phyloP scores from a whole-genome alignment of 1,140 invertebrate species.

The Drosophila sturtevanti region DNA sequence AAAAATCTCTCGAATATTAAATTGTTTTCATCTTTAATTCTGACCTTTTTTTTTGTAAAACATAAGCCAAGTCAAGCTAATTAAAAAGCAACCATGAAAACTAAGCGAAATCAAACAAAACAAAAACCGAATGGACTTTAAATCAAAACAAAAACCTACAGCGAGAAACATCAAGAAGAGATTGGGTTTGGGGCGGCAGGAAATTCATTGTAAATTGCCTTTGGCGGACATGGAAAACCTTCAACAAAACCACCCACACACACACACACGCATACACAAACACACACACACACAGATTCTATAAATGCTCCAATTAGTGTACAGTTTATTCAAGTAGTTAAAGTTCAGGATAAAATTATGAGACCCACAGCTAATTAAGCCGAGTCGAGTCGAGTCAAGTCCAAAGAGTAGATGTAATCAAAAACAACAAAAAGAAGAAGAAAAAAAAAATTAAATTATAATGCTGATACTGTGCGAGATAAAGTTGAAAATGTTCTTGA shows the following conservation, averaged over 20 bases:
- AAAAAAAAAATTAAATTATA: background rate
- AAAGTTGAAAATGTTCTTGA: background rate
- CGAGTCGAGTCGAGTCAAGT: background rate
- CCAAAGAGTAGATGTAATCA: background rate
- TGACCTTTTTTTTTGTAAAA: background rate
- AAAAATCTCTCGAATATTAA: too few species aligned
- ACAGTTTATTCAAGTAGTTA: slow-evolving; percentile 1
- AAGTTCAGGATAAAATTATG: background rate
- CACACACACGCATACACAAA: background rate
- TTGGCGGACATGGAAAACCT: slow-evolving; percentile 1
- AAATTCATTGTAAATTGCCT: slow-evolving; percentile 2
- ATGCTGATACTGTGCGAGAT: background rate
- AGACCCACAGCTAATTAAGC: background rate
- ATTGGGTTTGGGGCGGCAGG: background rate
- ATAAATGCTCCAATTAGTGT: slow-evolving; percentile 3
- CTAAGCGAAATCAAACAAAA: slow-evolving; percentile 3
- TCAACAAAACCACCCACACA: background rate
- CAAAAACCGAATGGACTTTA: background rate
- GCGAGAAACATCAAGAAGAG: background rate
- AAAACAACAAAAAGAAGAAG: background rate
- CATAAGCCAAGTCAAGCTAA: background rate
- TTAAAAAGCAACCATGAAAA: slow-evolving; percentile 1
- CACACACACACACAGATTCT: background rate
- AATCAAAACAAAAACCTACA: slow-evolving; percentile 1
- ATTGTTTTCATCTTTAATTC: background rate